Evolutionary conservation across 53 echinoderm and acorn worm genomes (phyloP), one percentile per base, ranked within the genome.

Genomic region (Apostichopus leukothele): DNA sequence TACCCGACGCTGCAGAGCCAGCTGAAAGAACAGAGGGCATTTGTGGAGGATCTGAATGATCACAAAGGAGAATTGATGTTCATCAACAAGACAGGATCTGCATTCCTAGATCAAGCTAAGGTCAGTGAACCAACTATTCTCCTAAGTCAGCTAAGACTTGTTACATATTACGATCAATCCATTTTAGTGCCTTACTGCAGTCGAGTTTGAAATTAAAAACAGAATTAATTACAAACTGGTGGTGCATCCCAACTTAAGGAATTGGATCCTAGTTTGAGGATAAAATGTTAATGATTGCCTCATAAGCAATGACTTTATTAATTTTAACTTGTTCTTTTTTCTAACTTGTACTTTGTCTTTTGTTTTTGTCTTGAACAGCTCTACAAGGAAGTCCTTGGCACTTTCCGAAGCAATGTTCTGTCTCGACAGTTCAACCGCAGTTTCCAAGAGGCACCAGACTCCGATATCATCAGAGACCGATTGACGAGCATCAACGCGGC

Each of bases 21-120:
- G 88, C 91, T 92, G 76, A 93, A 93, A 52, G 93, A 93, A 76
- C 92, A 93, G 54, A 87, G 92, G 11, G 90, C 83, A 8, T 93
- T 96, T 88, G 88, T 90, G 22, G 96, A 96, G 84, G 96, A 96
- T 67, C 81, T 96, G 87, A 95, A 93, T 60, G 96, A 96, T 75
- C 96, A 96, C 91, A 96, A 96, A 91, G 95, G 95, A 86, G 96
- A 96, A 71, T 63, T 95, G 55, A 96, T 95, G 76, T 96, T 95
- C 90, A 95, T 96, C 95, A 95, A 90, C 86, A 96, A 93, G 95
- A 93, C 92, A 6, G 93, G 96, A 50, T 84, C 88, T 27, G 92
- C 91, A 25, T 96, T 91, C 88, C 73, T 90, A 79, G 93, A 95
- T 51, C 96, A 96, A 76, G 80, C 95, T 12, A 91, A 91, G 89